Conservation (phyloP, 2,888 invertebrate species). For the Oscheius sp. region DNA sequence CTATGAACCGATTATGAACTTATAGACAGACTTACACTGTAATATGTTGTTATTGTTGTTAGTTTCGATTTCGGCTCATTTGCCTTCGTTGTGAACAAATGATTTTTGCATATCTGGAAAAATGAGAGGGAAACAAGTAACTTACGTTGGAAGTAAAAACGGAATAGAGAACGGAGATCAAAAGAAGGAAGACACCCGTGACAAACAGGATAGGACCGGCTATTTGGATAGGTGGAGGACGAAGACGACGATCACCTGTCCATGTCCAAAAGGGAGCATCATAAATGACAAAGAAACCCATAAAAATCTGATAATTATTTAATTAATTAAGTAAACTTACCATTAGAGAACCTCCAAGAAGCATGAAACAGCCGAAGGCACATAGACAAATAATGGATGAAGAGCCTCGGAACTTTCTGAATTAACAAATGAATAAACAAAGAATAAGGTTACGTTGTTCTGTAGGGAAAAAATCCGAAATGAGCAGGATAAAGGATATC, state of each 20-base stretch:
- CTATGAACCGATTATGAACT: no score
- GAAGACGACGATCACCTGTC: constrained; percentile 48
- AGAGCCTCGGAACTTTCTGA: constrained; percentile 70
- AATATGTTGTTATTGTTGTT: constrained; percentile 67
- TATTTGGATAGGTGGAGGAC: constrained; percentile 66
- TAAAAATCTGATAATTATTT: constrained; percentile 39
- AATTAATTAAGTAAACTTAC: constrained; percentile 7
- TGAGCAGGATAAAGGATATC: constrained; percentile 70
- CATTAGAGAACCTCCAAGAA: constrained; percentile 68
- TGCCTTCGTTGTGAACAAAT: constrained; percentile 66
- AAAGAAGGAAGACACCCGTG: constrained; percentile 56
- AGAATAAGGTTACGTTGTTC: constrained; percentile 60
- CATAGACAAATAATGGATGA: constrained; percentile 65
- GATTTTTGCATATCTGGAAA: constrained; percentile 61
- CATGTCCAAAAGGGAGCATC: constrained; percentile 68
- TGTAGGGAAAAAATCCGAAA: constrained; percentile 70
- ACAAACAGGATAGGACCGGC: constrained; percentile 66
- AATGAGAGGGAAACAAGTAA: neutral
- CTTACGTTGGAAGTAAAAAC: constrained; percentile 62
- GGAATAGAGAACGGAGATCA: constrained; percentile 58
- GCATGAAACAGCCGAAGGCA: constrained; percentile 69
- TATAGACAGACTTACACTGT: constrained; percentile 42
- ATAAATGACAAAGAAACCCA: constrained; percentile 64
- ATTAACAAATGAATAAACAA: constrained; percentile 5
- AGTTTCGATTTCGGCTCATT: constrained; percentile 64